Conservation (phyloP, 2,888 invertebrate genomes). For the Himalopsyche japonica region DNA sequence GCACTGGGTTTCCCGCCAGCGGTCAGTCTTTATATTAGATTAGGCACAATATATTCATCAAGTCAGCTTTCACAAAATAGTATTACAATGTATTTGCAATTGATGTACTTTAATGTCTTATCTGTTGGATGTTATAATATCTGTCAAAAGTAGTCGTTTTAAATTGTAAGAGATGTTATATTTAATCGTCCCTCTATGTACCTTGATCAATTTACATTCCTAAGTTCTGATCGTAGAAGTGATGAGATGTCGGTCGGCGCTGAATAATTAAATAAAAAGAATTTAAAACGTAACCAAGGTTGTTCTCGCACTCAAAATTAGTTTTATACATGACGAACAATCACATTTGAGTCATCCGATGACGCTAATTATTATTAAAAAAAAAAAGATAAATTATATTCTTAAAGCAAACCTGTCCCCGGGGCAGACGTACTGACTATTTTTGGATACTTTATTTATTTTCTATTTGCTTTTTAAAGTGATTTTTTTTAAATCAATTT, state of each 20-base stretch:
- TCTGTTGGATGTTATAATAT: slow-evolving; percentile 29
- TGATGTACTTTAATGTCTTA: slow-evolving; percentile 35
- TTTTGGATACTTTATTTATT: slow-evolving; percentile 35
- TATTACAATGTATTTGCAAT: slow-evolving; percentile 13
- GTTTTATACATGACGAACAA: slow-evolving; percentile 22
- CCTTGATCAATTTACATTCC: slow-evolving; percentile 24
- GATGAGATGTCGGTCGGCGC: slow-evolving; percentile 10
- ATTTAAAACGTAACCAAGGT: background rate
- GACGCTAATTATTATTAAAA: slow-evolving; percentile 12
- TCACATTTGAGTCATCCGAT: slow-evolving; percentile 10
- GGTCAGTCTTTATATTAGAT: slow-evolving; percentile 18
- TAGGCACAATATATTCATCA: slow-evolving; percentile 59
- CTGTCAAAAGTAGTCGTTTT: slow-evolving; percentile 14
- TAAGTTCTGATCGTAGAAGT: slow-evolving; percentile 38
- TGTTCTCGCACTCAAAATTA: background rate
- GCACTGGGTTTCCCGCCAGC: background rate
- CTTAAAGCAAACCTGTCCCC: background rate
- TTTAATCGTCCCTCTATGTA: slow-evolving; percentile 24
- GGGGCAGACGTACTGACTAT: slow-evolving; percentile 26
- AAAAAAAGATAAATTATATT: background rate
- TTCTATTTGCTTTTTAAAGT: slow-evolving; percentile 16
- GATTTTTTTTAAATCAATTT: slow-evolving; percentile 22
- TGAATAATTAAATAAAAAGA: background rate
- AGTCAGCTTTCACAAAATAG: slow-evolving; percentile 53
- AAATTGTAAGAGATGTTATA: slow-evolving; percentile 5